phyloP scores from a whole-genome alignment of 1,140 invertebrate genomes.

The Aradophagus sp. region DNA sequence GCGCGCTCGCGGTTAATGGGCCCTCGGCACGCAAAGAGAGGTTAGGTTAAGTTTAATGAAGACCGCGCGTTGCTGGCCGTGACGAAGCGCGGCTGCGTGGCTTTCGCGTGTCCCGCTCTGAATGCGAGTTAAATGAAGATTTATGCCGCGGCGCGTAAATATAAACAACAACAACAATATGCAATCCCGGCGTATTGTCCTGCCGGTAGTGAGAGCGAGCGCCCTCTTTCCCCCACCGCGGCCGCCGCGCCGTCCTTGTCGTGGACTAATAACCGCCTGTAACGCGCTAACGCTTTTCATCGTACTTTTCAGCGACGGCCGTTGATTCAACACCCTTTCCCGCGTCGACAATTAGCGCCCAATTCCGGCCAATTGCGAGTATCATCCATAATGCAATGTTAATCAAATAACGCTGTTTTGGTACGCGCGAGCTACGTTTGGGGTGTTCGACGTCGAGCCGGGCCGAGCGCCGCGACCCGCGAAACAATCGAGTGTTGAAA shows the following conservation, averaged over 20 bases:
- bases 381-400: constrained; percentile 47
- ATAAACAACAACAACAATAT: constrained; percentile 75
- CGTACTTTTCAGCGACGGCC: constrained; percentile 14
- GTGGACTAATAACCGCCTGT: constrained; percentile 17
- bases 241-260: constrained; percentile 24
- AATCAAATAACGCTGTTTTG: constrained; percentile 49
- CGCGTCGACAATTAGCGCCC: constrained; percentile 27
- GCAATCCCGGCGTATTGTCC: constrained; percentile 72
- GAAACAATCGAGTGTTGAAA: constrained; percentile 15
- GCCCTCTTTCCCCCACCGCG: not conserved
- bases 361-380: constrained; percentile 27
- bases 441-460: too few relatives aligned
- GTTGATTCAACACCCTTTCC: constrained; percentile 1
- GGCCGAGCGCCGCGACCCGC: too few relatives aligned
- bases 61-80: constrained; percentile 69
- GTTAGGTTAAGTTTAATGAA: constrained; percentile 71
- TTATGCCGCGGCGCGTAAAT: constrained; percentile 71
- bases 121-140: constrained; percentile 75
- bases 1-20: constrained; percentile 64
- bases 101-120: constrained; percentile 57
- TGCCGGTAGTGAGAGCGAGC: constrained; percentile 31
- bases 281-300: constrained; percentile 13
- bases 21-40: constrained; percentile 69
- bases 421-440: too few relatives aligned
- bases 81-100: constrained; percentile 62